These are phyloP conservation scores for Leptoclinus maculatus DNA, from an alignment of 2,797 vertebrate genomes.

Conservation along the genomic window DNA sequence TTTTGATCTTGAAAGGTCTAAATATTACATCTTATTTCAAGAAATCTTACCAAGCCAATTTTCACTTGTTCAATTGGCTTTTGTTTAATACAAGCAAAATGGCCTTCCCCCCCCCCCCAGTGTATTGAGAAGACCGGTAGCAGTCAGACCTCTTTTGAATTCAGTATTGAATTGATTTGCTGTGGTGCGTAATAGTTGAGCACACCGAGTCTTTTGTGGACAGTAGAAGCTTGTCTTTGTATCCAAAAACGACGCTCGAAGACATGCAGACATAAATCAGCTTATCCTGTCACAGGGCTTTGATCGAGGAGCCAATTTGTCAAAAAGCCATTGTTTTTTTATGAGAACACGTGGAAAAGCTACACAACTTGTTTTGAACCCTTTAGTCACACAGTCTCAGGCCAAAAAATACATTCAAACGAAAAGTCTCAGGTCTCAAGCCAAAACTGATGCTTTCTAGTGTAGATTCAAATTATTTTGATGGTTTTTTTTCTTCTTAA, in stretches of 20 bases:
- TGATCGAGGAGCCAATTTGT: slow-evolving; percentile 26
- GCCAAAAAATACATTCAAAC: slow-evolving; percentile 28
- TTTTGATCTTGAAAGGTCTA: neutral
- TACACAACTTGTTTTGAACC: slow-evolving; percentile 25
- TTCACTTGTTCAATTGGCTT: neutral
- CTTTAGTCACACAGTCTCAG: slow-evolving; percentile 18
- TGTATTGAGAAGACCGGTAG: neutral
- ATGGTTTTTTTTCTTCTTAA: neutral
- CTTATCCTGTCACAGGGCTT: slow-evolving; percentile 7
- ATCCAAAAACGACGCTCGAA: neutral
- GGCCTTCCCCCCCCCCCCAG: too few species aligned
- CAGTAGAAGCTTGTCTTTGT: neutral
- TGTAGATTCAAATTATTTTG: neutral
- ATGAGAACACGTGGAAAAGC: neutral
- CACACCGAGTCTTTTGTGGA: slow-evolving; percentile 8
- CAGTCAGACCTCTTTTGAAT: slow-evolving; percentile 8
- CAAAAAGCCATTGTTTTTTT: slow-evolving; percentile 24
- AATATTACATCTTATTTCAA: neutral
- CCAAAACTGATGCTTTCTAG: neutral
- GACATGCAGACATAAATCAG: slow-evolving; percentile 17
- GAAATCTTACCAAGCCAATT: neutral
- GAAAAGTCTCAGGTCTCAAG: neutral
- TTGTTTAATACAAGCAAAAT: too few species aligned
- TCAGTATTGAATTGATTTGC: slow-evolving; percentile 6
- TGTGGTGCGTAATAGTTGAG: neutral